Evolutionary conservation across 2,113 vertebrate species (phyloP), one percentile per base, ranked within the genome.

Genomic region (Willisornis vidua): DNA sequence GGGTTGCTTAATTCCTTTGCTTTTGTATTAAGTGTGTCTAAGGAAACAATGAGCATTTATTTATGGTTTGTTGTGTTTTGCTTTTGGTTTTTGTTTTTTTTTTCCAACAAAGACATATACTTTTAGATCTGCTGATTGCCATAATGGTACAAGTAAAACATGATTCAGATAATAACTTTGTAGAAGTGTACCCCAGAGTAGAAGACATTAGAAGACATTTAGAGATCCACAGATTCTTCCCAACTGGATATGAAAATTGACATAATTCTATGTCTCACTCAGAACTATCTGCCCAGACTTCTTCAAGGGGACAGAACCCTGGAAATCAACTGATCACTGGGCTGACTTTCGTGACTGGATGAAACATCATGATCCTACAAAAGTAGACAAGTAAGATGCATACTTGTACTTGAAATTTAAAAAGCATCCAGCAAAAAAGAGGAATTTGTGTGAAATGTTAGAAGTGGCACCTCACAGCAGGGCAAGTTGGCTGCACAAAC

Each of bases 271-370:
- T 96, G 14, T 81, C 67, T 52, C 5, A 31, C 68, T 43, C 89
- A 98, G 99, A 81, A 95, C 98, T 15, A 95, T 99, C 48, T 98
- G 98, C 72, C 99, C 99, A 63, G 99, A 99, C 90, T 99, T 99
- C 96, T 99, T 98, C 74, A 96, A 98, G 39, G 99, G 99, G 16
- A 98, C 98, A 92, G 97, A 98, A 28, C 98, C 99, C 0, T 99
- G 99, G 99, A 97, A 73, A 66, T 95, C 98, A 58, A 96, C 97
- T 39, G 51, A 96, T 41, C 99, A 99, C 95, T 98, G 98, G 98
- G 94, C 96, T 80, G 98, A 77, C 49, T 99, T 99, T 97, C 85
- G 97, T 8, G 97, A 98, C 81, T 99, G 99, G 99, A 46, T 99
- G 63, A 97, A 99, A 82, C 76, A 98, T 29, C 99, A 89, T 65